Evolutionary conservation across 2,888 invertebrate species (phyloP).

Genomic region (Apamea anceps): DNA sequence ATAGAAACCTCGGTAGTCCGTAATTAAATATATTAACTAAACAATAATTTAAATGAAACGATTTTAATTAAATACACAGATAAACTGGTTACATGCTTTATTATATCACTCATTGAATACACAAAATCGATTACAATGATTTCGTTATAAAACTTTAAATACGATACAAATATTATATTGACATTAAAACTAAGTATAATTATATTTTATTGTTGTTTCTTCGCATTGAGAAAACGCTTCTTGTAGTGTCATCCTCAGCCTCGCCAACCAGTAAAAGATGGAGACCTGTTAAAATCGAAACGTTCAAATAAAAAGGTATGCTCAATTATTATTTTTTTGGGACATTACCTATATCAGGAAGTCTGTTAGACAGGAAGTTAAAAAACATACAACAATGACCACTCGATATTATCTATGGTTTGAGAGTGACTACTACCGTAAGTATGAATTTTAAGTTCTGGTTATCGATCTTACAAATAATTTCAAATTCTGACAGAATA

Average conservation of each 20-base stretch:
- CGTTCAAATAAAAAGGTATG: neutral
- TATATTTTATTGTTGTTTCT: conserved; percentile 59
- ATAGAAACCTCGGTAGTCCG: neutral
- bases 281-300: conserved; percentile 77
- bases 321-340: neutral
- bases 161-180: conserved; percentile 41
- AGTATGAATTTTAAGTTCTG: neutral
- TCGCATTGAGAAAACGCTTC: conserved; percentile 66
- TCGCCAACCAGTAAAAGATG: conserved; percentile 88
- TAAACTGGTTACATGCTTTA: conserved; percentile 55
- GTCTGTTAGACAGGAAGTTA: neutral
- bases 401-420: neutral
- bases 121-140: conserved; percentile 60
- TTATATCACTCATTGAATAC: conserved; percentile 45
- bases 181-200: conserved; percentile 33
- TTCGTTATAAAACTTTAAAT: conserved; percentile 46
- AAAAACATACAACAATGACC: neutral
- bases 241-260: conserved; percentile 79
- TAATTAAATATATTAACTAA: too few relatives aligned
- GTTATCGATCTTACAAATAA: neutral
- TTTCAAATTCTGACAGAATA: neutral
- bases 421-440: neutral
- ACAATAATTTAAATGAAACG: conserved; percentile 5
- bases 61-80: conserved; percentile 12
- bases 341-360: neutral